Percentiles rank a stretch among this genome's conserved stretches.
phyloP scores from a whole-genome alignment of 2,797 vertebrate genomes.

The Prunella strophiata region DNA sequence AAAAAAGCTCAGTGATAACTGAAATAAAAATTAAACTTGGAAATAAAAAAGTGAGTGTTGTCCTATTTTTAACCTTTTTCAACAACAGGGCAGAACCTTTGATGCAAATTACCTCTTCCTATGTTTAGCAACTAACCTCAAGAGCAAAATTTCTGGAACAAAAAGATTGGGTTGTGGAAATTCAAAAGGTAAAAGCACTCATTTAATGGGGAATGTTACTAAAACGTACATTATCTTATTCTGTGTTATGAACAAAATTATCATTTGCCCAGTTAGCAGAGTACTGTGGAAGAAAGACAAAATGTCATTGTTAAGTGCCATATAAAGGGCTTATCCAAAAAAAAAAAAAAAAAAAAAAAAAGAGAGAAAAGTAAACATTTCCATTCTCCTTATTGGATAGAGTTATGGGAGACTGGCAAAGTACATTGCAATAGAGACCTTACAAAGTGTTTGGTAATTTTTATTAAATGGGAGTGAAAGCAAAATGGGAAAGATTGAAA shows the following conservation, averaged over 20 bases:
- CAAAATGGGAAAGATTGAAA: conserved; percentile 47
- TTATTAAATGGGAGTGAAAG: neutral
- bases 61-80: neutral
- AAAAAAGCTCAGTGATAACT: neutral
- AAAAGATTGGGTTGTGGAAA: neutral
- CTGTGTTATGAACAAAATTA: neutral
- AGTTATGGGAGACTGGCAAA: neutral
- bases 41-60: neutral
- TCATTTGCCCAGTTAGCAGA: neutral
- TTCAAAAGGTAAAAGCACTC: neutral
- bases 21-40: neutral
- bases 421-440: neutral
- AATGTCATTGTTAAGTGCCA: neutral
- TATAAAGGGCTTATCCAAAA: neutral
- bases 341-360: neutral
- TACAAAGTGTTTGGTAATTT: neutral
- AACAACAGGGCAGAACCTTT: neutral
- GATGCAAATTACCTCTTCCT: neutral
- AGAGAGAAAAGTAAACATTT: neutral
- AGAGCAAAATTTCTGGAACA: neutral
- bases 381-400: neutral
- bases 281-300: neutral
- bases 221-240: neutral
- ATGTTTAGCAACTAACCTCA: neutral
- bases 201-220: neutral